Evolutionary conservation across 2,113 vertebrate species (phyloP).

Genomic region (Trogon melanurus): DNA sequence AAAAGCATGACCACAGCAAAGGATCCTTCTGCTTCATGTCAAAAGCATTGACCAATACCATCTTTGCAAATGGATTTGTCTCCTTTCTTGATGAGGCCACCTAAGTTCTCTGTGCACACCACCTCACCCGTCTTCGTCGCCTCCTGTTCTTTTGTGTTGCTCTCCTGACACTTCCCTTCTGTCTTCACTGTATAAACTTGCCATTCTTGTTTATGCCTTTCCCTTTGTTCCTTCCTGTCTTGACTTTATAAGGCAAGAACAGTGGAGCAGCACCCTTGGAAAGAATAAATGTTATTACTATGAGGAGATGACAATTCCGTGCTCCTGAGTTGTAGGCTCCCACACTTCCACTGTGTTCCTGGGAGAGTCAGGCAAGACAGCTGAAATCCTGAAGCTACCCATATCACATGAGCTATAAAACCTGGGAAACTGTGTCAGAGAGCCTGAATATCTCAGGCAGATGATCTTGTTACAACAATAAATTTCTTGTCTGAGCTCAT

Average conservation of each 20-base stretch:
- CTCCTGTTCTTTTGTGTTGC: not conserved
- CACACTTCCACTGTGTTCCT: not conserved
- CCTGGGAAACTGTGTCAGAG: not conserved
- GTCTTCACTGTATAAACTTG: constrained; percentile 64
- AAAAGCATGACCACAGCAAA: not conserved
- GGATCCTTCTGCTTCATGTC: not conserved
- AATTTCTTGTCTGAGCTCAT: not conserved
- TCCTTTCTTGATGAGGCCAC: not conserved
- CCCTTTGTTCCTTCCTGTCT: constrained; percentile 37
- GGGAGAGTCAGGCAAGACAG: not conserved
- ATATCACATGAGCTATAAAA: not conserved
- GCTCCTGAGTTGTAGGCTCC: not conserved
- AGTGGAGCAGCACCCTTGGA: constrained; percentile 11
- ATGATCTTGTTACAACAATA: not conserved
- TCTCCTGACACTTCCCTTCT: constrained; percentile 38
- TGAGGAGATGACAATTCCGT: not conserved
- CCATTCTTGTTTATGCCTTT: constrained; percentile 68
- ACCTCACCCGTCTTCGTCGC: not conserved
- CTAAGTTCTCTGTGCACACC: not conserved
- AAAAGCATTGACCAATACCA: not conserved
- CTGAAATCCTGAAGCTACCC: not conserved
- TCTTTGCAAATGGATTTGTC: not conserved
- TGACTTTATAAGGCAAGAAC: constrained; percentile 77
- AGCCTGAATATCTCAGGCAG: not conserved
- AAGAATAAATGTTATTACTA: constrained; percentile 54